Conservation (phyloP, 2,113 vertebrate genomes). For the Channa argus region DNA sequence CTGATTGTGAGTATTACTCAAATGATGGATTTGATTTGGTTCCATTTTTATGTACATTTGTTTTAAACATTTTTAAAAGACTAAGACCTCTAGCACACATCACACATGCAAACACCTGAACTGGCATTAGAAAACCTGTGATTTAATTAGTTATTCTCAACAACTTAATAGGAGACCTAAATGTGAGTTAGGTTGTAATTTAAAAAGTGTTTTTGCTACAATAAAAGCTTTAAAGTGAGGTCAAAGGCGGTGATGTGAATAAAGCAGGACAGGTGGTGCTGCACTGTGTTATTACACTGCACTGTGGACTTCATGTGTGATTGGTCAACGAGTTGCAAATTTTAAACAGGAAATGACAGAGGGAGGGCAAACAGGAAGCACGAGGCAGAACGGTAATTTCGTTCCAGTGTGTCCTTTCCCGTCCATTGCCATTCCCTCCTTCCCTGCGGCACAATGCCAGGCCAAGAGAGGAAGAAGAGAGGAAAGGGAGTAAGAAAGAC, state of each 20-base stretch:
- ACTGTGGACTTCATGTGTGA: constrained; percentile 8
- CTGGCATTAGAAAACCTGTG: too few relatives aligned
- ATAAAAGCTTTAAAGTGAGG: not conserved
- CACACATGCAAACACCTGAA: too few relatives aligned
- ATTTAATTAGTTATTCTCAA: too few relatives aligned
- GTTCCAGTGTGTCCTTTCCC: constrained; percentile 65
- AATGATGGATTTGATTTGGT: too few relatives aligned
- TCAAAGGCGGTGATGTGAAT: not conserved
- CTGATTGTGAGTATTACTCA: too few relatives aligned
- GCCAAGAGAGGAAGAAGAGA: constrained; percentile 36
- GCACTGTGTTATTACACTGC: constrained; percentile 10
- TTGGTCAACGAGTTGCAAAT: constrained; percentile 50
- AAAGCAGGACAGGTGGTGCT: constrained; percentile 9
- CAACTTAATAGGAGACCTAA: too few relatives aligned
- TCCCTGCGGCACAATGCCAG: constrained; percentile 27
- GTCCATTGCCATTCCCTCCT: constrained; percentile 56
- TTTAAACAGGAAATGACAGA: constrained; percentile 69
- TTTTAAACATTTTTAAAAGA: too few relatives aligned
- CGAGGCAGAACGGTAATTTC: constrained; percentile 46
- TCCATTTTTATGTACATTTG: too few relatives aligned
- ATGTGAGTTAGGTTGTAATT: too few relatives aligned
- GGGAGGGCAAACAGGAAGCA: constrained; percentile 66
- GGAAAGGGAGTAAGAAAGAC: constrained; percentile 41
- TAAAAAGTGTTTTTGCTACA: too few relatives aligned
- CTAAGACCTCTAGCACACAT: too few relatives aligned